Conservation (phyloP, 2,113 vertebrate species). For the Lasiurus cinereus region DNA sequence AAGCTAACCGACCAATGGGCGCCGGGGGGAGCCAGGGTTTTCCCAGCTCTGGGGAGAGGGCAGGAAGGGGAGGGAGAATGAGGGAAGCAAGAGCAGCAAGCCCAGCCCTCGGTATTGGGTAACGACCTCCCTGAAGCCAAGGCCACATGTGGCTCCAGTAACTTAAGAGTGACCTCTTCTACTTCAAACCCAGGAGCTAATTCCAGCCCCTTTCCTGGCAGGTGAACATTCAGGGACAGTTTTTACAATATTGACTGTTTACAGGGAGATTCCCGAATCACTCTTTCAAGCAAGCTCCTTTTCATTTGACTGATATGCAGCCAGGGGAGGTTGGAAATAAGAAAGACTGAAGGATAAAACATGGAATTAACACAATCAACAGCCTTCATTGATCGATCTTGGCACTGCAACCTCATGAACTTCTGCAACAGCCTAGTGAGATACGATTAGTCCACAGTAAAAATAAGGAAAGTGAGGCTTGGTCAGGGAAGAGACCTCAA, state of each 20-base stretch:
- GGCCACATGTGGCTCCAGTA: too few species aligned
- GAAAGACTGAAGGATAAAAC: not conserved
- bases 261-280: not conserved
- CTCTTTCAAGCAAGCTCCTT: not conserved
- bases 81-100: not conserved
- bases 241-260: not conserved
- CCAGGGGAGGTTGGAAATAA: not conserved
- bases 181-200: not conserved
- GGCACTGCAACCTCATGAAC: not conserved
- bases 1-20: not conserved
- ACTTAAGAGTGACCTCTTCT: not conserved
- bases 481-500: not conserved
- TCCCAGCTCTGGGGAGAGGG: accelerated
- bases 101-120: not conserved
- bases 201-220: not conserved
- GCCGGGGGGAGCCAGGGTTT: not conserved
- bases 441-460: not conserved
- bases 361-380: not conserved
- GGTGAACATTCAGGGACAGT: not conserved
- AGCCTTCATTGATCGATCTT: not conserved
- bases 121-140: not conserved
- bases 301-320: not conserved
- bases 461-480: not conserved
- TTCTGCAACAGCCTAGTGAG: not conserved
- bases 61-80: not conserved